Conservation (phyloP, 1,140 invertebrate genomes). For the Pectinophora gossypiella region DNA sequence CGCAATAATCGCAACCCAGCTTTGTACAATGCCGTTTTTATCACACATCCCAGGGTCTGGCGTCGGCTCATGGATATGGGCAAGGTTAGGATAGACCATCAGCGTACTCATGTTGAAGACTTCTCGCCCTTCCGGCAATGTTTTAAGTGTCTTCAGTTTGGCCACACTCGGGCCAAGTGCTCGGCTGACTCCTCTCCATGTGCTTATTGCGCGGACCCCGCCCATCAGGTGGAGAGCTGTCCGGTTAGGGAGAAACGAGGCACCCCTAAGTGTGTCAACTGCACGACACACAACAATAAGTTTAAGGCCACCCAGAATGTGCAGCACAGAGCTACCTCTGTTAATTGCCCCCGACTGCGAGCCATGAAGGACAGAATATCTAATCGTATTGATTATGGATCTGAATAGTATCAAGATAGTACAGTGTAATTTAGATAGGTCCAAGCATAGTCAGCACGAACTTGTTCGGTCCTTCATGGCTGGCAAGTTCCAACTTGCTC, state of each 20-base stretch:
- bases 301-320: not conserved
- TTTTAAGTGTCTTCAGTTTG: not conserved
- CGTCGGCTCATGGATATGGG: not conserved
- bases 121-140: conserved; percentile 7
- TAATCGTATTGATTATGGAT: not conserved
- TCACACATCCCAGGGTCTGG: not conserved
- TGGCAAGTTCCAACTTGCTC: not conserved
- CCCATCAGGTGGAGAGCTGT: not conserved
- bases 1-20: not conserved
- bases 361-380: not conserved
- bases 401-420: not conserved
- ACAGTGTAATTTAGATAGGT: not conserved
- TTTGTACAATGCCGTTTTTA: conserved; percentile 2
- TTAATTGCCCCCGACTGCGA: not conserved
- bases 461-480: not conserved
- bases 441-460: not conserved
- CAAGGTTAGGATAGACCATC: not conserved
- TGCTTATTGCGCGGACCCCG: not conserved
- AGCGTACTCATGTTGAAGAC: conserved; percentile 2
- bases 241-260: not conserved
- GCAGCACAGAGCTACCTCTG: not conserved
- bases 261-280: not conserved
- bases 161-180: not conserved
- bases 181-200: not conserved
- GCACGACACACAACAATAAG: not conserved